These are phyloP conservation scores for Hystrix brachyura DNA, from an alignment of 2,113 vertebrate species.

Conservation along the genomic window DNA sequence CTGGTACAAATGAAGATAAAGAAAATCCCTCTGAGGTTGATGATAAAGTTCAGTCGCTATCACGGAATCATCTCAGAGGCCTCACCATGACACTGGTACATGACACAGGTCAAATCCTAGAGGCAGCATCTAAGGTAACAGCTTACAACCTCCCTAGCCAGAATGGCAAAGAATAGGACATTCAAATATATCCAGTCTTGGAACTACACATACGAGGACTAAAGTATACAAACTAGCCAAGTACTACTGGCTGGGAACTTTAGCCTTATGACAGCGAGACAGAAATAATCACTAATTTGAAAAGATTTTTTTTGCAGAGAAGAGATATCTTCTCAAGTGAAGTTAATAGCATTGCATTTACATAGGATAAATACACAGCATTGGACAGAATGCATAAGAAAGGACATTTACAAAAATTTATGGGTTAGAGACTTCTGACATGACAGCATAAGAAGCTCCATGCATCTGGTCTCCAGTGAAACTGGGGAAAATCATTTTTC, in stretches of 20 bases:
- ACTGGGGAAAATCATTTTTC: neutral
- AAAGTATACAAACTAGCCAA: slow-evolving; percentile 41
- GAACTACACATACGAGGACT: neutral
- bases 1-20: neutral
- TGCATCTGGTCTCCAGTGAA: neutral
- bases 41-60: slow-evolving; percentile 2
- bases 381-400: slow-evolving; percentile 16
- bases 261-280: neutral
- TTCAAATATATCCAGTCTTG: slow-evolving; percentile 36
- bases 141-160: neutral
- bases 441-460: slow-evolving; percentile 11
- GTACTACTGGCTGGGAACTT: slow-evolving; percentile 29
- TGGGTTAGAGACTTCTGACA: neutral
- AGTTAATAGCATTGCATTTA: slow-evolving; percentile 74
- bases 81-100: neutral
- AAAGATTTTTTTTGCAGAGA: slow-evolving; percentile 69
- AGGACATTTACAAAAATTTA: slow-evolving; percentile 46
- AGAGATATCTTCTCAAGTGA: slow-evolving; percentile 64
- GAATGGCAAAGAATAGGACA: slow-evolving; percentile 52
- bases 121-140: slow-evolving; percentile 46
- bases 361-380: slow-evolving; percentile 61
- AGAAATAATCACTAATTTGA: slow-evolving; percentile 83
- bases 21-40: slow-evolving; percentile 2
- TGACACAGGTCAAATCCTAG: slow-evolving; percentile 11
- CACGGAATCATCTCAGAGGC: slow-evolving; percentile 1